Evolutionary conservation across 2,888 invertebrate species (phyloP).

Genomic region (Protonemura montana): DNA sequence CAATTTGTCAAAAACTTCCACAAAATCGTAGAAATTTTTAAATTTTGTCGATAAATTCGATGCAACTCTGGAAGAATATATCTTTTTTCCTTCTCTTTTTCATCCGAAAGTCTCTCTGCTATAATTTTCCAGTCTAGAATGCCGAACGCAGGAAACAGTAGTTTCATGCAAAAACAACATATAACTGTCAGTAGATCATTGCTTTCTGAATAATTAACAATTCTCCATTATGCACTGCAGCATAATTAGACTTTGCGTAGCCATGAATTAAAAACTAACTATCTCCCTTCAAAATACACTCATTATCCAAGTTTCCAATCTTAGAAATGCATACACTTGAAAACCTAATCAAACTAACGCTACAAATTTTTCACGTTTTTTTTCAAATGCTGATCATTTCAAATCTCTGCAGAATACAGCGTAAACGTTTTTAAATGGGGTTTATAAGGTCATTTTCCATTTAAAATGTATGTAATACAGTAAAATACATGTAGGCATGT

Average conservation of each 20-base stretch:
- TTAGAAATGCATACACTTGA: constrained; percentile 9
- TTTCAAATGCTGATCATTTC: neutral
- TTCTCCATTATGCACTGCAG: neutral
- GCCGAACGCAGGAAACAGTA: neutral
- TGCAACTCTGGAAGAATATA: too few species aligned
- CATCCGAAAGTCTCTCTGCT: too few species aligned
- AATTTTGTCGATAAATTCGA: too few species aligned
- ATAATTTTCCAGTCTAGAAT: neutral
- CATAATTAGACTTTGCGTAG: constrained; percentile 19
- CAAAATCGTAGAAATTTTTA: too few species aligned
- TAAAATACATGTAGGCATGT: neutral
- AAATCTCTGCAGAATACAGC: neutral
- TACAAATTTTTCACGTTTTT: neutral
- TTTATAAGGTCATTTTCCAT: constrained; percentile 15
- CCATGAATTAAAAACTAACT: constrained; percentile 27
- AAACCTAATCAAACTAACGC: constrained; percentile 2
- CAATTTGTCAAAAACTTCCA: too few species aligned
- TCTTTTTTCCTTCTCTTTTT: too few species aligned
- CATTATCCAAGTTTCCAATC: constrained; percentile 12
- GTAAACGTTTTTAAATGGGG: constrained; percentile 10
- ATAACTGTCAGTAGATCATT: neutral
- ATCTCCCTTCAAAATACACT: constrained; percentile 20
- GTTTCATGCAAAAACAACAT: neutral
- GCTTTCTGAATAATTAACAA: neutral
- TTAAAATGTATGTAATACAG: constrained; percentile 1